phyloP scores from a whole-genome alignment of 2,888 invertebrate genomes.

The Oegoconia quadripuncta region DNA sequence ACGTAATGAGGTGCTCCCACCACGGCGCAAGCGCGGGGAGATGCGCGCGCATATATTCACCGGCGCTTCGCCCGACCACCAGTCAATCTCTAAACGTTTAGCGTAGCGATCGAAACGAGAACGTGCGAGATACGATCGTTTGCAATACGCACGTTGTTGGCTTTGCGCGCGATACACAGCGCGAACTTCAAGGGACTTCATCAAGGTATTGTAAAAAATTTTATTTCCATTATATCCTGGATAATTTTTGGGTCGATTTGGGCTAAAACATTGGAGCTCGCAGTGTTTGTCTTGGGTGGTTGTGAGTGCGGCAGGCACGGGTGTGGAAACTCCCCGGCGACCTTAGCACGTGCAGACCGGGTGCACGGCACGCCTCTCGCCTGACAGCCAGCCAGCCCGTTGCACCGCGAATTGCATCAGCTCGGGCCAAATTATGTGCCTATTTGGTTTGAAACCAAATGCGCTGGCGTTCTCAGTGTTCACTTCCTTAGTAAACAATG shows the following conservation, averaged over 20 bases:
- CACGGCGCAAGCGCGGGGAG: conserved; percentile 60
- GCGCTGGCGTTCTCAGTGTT: background rate
- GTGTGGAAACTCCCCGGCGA: conserved; percentile 51
- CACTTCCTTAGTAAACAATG: background rate
- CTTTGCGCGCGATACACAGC: conserved; percentile 36
- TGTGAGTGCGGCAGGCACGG: conserved; percentile 21
- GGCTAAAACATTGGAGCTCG: background rate
- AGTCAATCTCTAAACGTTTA: conserved; percentile 60
- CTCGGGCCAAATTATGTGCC: background rate
- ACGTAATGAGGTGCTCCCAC: conserved; percentile 46
- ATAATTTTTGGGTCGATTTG: background rate
- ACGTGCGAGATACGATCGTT: conserved; percentile 24
- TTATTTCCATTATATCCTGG: background rate
- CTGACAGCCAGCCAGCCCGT: conserved; percentile 21
- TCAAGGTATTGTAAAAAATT: conserved; percentile 41
- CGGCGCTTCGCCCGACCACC: conserved; percentile 48
- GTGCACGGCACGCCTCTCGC: conserved; percentile 37
- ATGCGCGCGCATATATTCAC: conserved; percentile 74
- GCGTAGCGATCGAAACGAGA: conserved; percentile 44
- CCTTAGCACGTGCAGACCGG: conserved; percentile 40
- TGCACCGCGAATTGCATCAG: conserved; percentile 17
- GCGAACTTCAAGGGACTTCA: conserved; percentile 29
- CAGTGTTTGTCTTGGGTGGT: conserved; percentile 25
- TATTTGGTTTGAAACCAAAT: background rate
- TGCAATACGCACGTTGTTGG: conserved; percentile 23